phyloP scores from a whole-genome alignment of 2,113 vertebrate genomes.

The Silurus meridionalis region DNA sequence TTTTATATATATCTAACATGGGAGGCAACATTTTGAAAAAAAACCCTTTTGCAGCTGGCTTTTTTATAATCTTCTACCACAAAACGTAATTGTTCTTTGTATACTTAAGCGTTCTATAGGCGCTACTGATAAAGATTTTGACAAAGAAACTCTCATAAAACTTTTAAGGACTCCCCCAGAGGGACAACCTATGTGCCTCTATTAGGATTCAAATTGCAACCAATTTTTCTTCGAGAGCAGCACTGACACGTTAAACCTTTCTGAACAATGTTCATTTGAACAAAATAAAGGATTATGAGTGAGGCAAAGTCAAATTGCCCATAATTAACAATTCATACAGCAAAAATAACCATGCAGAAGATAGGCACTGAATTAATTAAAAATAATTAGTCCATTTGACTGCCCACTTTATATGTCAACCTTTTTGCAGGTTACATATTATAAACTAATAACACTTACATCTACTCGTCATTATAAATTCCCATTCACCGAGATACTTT shows the following conservation, averaged over 20 bases:
- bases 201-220: too few species aligned
- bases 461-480: neutral
- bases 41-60: neutral
- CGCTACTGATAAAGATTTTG: too few species aligned
- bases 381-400: neutral
- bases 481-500: neutral
- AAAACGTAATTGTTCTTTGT: too few species aligned
- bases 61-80: too few species aligned
- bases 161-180: too few species aligned
- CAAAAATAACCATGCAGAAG: neutral
- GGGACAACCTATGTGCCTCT: too few species aligned
- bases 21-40: neutral
- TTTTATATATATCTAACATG: too few species aligned
- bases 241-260: neutral
- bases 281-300: neutral
- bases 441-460: neutral
- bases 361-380: neutral
- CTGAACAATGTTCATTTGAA: neutral
- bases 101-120: neutral
- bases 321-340: neutral
- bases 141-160: neutral
- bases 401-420: neutral
- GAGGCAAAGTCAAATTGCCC: neutral
- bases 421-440: neutral
- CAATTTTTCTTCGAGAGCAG: neutral